Base-by-base conservation (phyloP, 2,113 vertebrate genomes). In the Crotophaga sulcirostris region DNA sequence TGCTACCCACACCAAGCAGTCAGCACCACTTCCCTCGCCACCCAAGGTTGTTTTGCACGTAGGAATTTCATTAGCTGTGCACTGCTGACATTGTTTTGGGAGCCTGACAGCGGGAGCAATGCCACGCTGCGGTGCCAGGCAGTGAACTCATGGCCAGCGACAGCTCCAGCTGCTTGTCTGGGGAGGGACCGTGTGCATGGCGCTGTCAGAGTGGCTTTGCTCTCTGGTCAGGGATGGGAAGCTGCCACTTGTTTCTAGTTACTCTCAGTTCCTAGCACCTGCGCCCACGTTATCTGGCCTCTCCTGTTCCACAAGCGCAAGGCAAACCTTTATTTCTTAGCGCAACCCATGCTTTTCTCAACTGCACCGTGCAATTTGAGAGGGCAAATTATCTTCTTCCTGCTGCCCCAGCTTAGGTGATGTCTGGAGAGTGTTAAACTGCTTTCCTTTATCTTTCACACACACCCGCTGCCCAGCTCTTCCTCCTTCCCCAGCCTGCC, bases 311-410 rank as follows among this genome's bases (percentile, higher is more conserved):
- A 52, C 13, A 18, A 54, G n/a, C 2, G 0, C 33, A 29, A 62
- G 40, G 56, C 49, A 69, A 80, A 63, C 19, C 36, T 75, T 47
- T 1, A 2, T 18, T 78, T 72, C 52, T 56, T 5, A 62, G 20
- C 36, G 40, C n/a, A 63, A 6, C 14, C 13, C 58, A 10, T 5
- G 70, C 59, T 87, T 38, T 58, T 31, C 73, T 42, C 26, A 63
- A 10, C 73, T 0, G 0, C 16, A 29, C 7, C 0, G 0, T 3
- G 10, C 13, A 21, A 45, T 36, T 12, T 23, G 24, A 74, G 34
- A 88, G n/a, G 52, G 77, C 6, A 13, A 54, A 36, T 19, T 23
- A n/a, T 58, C 76, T 82, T 74, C n/a, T 26, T 47, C 38, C 56
- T 1, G 1, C 66, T 20, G 59, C 44, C 69, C 29, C 20, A 33